Evolutionary conservation across 2,797 vertebrate species (phyloP).

Genomic region (Mormyrops boulengeri): DNA sequence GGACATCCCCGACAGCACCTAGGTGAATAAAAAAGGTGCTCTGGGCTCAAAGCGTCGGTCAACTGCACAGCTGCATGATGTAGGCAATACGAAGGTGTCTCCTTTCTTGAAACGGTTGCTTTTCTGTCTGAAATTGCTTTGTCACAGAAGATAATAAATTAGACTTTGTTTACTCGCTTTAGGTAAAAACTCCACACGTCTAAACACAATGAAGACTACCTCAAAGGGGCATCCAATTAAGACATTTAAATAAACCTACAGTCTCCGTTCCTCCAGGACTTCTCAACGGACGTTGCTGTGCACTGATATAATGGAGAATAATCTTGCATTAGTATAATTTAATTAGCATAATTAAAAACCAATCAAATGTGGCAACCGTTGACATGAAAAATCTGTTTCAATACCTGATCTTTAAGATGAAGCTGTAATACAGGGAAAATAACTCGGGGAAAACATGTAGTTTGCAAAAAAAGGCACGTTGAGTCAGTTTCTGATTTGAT

Average conservation of each 20-base stretch:
- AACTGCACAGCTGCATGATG: neutral
- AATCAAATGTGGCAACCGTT: slow-evolving; percentile 17
- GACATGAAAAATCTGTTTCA: slow-evolving; percentile 14
- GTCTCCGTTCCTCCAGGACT: slow-evolving; percentile 32
- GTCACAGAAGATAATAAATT: slow-evolving; percentile 6
- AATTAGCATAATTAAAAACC: slow-evolving; percentile 25
- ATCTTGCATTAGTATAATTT: slow-evolving; percentile 32
- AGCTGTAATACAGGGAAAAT: neutral
- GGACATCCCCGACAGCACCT: too few species aligned
- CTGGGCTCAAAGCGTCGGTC: neutral
- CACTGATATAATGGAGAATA: slow-evolving; percentile 35
- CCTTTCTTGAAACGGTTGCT: neutral
- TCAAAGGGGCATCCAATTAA: slow-evolving; percentile 38
- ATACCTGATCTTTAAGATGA: neutral
- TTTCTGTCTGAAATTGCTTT: neutral
- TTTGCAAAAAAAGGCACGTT: neutral
- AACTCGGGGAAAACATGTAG: neutral
- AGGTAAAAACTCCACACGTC: neutral
- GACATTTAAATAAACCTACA: slow-evolving; percentile 42
- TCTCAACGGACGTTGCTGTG: slow-evolving; percentile 19
- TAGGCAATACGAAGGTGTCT: neutral
- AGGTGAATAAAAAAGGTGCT: neutral
- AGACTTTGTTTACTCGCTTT: neutral
- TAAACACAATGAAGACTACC: slow-evolving; percentile 11
- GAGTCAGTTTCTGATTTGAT: neutral